Evolutionary conservation across 2,888 invertebrate species (phyloP), one percentile per base, ranked within the genome.

Genomic region (Mythimna impura): DNA sequence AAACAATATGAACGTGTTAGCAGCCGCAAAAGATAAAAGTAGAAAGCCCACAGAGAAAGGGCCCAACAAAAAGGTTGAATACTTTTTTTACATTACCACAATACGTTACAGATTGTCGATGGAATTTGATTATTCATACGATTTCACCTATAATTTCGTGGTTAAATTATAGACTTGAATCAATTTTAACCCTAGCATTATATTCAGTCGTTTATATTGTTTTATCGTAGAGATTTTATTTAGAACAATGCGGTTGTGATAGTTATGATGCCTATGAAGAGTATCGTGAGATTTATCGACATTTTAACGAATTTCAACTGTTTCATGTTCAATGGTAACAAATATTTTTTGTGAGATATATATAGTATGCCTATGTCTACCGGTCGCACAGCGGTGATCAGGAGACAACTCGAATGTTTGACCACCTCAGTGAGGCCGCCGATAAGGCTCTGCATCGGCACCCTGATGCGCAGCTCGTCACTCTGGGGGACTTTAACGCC

Each of bases 41-140:
- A 92, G 91, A 93, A 94, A 93, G 92, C 88, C 87, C 80, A 87
- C 78, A 90, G 91, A 92, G 92, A 93, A 93, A 92, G 93, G 93
- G 92, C 90, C 67, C 63, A 87, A 81, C 80, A 85, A 87, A 85
- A 82, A 78, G 77, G 71, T 82, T 84, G 79, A 83, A 88, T 85
- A 84, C 85, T 91, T 92, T 78, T 50, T 80, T 90, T 90, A 81
- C 87, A 89, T 90, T 88, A 90, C 88, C 88, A 90, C 90, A 91
- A 90, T 92, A 90, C 90, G 87, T 90, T 90, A 91, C 88, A 90
- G 89, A 91, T 91, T 89, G 89, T 90, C 88, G 86, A 80, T 82
- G 80, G 80, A 86, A 84, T 89, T 83, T 86, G 88, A 81, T 86
- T 87, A 89, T 91, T 90, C 89, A 88, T 91, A 87, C 85, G 89